These are phyloP conservation scores for Alviniconcha strummeri DNA, from an alignment of 2,888 invertebrate genomes.

Conservation along the genomic window DNA sequence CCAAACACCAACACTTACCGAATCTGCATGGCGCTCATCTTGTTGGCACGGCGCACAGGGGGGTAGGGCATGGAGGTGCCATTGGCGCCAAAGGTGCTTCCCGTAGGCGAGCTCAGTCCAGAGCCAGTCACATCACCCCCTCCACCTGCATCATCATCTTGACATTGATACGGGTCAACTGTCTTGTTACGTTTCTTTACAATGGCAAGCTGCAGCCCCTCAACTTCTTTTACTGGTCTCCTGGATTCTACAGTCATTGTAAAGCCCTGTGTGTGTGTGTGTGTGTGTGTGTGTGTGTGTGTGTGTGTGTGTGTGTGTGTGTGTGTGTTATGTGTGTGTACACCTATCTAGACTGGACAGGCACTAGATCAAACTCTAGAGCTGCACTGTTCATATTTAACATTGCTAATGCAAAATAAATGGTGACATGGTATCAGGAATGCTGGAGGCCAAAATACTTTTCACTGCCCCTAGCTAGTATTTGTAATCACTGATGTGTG, in stretches of 20 bases:
- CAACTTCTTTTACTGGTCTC: too few species aligned
- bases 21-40: conserved; percentile 75
- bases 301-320: background rate
- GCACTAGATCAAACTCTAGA: too few species aligned
- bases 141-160: background rate
- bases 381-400: background rate
- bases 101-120: conserved; percentile 24
- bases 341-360: background rate
- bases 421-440: background rate
- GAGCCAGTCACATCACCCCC: background rate
- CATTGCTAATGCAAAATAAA: background rate
- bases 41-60: conserved; percentile 62
- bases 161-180: too few species aligned
- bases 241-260: background rate
- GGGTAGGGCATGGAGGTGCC: conserved; percentile 45
- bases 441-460: too few species aligned
- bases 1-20: conserved; percentile 54
- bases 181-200: too few species aligned
- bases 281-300: background rate
- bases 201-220: too few species aligned
- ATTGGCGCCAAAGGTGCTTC: background rate
- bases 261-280: background rate
- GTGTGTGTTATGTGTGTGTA: background rate
- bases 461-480: too few species aligned
- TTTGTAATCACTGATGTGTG: too few species aligned